A percentile compares a stretch with the other conserved stretches of the same genome.
Evolutionary conservation across 2,797 vertebrate genomes (phyloP).

Genomic region (Anabas testudineus): DNA sequence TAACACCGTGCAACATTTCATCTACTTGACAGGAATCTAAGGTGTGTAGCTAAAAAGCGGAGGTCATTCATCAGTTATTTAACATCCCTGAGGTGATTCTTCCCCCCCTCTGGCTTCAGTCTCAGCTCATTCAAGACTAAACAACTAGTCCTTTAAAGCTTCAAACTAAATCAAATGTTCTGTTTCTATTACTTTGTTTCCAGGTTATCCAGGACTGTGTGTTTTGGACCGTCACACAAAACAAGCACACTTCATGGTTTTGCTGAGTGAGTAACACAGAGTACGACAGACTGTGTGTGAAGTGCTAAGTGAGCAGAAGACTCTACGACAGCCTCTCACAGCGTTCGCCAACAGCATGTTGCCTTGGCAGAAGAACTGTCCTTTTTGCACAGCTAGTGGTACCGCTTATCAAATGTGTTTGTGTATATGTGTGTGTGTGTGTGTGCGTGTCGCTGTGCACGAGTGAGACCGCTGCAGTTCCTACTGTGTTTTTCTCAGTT

Average conservation of each 20-base stretch:
- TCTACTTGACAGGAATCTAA: constrained; percentile 20
- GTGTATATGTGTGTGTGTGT: constrained; percentile 17
- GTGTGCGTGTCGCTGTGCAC: constrained; percentile 17
- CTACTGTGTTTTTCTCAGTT: constrained; percentile 50
- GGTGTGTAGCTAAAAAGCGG: constrained; percentile 15
- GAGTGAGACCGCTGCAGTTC: constrained; percentile 33
- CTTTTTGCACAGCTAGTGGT: constrained; percentile 75
- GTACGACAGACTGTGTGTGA: constrained; percentile 77
- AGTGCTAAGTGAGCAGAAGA: constrained; percentile 80
- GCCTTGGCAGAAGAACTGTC: constrained; percentile 79
- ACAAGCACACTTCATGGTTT: constrained; percentile 53
- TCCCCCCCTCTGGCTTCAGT: constrained; percentile 16
- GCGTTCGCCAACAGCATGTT: constrained; percentile 77
- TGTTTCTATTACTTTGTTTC: constrained; percentile 46
- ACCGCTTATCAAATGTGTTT: constrained; percentile 70
- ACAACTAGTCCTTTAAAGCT: constrained; percentile 24
- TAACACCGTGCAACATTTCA: constrained; percentile 30
- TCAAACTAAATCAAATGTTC: constrained; percentile 14
- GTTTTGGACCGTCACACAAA: constrained; percentile 45
- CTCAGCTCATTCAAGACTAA: constrained; percentile 31
- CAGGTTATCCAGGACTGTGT: constrained; percentile 43
- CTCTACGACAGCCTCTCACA: constrained; percentile 68
- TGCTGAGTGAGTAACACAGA: constrained; percentile 72
- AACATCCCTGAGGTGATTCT: constrained; percentile 12
- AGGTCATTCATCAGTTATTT: constrained; percentile 33